Percentiles rank a stretch among this genome's conserved stretches.
phyloP scores from a whole-genome alignment of 2,113 vertebrate species.

The Hylia prasina region DNA sequence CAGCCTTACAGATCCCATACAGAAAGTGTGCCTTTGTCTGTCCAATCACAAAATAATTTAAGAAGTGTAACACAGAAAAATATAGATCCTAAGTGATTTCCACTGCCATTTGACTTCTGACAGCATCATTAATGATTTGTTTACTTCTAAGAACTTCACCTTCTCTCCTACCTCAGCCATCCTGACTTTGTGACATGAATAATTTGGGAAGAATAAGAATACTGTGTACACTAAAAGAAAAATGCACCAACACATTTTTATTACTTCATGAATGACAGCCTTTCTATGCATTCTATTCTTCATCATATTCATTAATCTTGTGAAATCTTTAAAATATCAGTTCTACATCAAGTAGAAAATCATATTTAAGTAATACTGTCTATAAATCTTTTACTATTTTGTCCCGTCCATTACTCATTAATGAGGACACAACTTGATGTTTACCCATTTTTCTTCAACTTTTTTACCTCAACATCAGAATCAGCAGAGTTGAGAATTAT shows the following conservation, averaged over 20 bases:
- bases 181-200: neutral
- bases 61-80: neutral
- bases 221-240: neutral
- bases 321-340: neutral
- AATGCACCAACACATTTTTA: neutral
- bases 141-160: neutral
- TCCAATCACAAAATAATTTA: neutral
- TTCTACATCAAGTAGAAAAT: neutral
- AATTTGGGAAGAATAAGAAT: neutral
- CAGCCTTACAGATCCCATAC: neutral
- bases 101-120: neutral
- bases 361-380: neutral
- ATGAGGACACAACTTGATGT: neutral
- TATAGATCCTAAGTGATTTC: neutral
- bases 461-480: neutral
- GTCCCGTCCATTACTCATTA: neutral
- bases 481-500: neutral
- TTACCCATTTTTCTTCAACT: neutral
- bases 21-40: neutral
- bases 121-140: neutral
- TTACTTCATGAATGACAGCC: neutral
- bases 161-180: neutral
- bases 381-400: neutral
- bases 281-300: neutral
- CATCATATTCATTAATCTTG: neutral